A percentile compares a stretch with the other conserved stretches of the same genome.
phyloP scores from a whole-genome alignment of 2,888 invertebrate species.

The Andrena fulva region DNA sequence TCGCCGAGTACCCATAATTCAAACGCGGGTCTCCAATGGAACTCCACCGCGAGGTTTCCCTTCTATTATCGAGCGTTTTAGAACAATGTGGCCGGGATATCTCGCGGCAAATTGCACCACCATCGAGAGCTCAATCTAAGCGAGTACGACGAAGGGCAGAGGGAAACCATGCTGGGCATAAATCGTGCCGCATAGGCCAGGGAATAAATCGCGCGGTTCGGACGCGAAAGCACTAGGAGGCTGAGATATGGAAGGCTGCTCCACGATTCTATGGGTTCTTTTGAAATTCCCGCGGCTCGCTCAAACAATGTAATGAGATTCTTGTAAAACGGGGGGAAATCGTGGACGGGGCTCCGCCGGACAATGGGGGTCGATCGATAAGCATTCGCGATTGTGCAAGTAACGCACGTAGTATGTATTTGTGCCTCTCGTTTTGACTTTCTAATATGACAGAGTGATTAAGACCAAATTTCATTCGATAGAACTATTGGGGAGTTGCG shows the following conservation, averaged over 20 bases:
- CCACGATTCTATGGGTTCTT: slow-evolving; percentile 11
- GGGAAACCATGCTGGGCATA: slow-evolving; percentile 59
- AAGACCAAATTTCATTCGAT: background rate
- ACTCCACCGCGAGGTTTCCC: background rate
- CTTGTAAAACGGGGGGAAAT: slow-evolving; percentile 23
- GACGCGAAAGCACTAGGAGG: slow-evolving; percentile 26
- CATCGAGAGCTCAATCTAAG: slow-evolving; percentile 32
- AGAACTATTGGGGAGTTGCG: background rate
- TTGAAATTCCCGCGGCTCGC: slow-evolving; percentile 39
- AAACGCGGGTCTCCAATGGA: background rate
- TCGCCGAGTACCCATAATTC: background rate
- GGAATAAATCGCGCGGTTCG: slow-evolving; percentile 71
- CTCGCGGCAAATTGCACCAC: slow-evolving; percentile 51
- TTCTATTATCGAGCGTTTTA: slow-evolving; percentile 24
- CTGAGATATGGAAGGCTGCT: slow-evolving; percentile 15
- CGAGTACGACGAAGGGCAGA: slow-evolving; percentile 40
- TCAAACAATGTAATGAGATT: slow-evolving; percentile 47
- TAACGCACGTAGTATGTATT: slow-evolving; percentile 9
- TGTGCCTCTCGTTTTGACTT: background rate
- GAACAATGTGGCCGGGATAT: slow-evolving; percentile 54
- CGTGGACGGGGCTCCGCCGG: background rate
- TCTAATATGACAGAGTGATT: background rate
- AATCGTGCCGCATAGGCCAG: slow-evolving; percentile 68
- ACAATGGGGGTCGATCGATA: slow-evolving; percentile 34
- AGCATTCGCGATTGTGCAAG: slow-evolving; percentile 1